Percentiles rank a stretch among this genome's conserved stretches.
These are phyloP conservation scores for Corythornis cristatus DNA, from an alignment of 2,113 vertebrate species.

Conservation along the genomic window DNA sequence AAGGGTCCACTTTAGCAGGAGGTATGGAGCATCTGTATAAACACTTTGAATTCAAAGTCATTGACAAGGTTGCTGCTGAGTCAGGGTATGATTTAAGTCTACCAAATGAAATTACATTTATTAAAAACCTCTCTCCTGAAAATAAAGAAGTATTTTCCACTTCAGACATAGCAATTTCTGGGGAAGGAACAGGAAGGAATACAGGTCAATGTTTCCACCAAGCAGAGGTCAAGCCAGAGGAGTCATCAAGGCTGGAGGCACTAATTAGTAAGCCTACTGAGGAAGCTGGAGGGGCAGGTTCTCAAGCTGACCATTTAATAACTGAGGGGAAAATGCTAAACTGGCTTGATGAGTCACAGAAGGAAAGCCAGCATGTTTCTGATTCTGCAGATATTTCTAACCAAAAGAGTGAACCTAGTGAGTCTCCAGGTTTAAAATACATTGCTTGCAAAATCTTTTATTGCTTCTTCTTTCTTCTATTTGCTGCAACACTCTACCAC, in stretches of 20 bases:
- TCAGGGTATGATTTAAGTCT: constrained; percentile 26
- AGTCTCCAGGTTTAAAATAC: constrained; percentile 72
- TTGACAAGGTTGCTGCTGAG: constrained; percentile 1
- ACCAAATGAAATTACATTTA: background rate
- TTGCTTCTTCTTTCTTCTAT: constrained; percentile 81
- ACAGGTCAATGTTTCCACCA: constrained; percentile 20
- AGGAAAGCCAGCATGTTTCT: background rate
- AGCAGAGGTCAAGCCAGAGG: constrained; percentile 24
- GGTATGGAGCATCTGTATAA: background rate
- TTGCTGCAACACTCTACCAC: constrained; percentile 82
- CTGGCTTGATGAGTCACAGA: background rate
- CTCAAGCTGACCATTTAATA: constrained; percentile 26
- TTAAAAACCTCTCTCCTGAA: background rate
- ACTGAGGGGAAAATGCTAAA: background rate
- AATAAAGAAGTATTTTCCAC: constrained; percentile 2
- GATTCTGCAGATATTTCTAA: constrained; percentile 18
- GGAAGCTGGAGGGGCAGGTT: constrained; percentile 38
- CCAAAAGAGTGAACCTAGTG: constrained; percentile 43
- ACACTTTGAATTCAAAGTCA: background rate
- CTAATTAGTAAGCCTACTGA: constrained; percentile 62
- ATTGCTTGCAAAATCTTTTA: constrained; percentile 78
- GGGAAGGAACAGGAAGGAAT: constrained; percentile 13
- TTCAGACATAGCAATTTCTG: background rate
- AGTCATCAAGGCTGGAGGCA: constrained; percentile 38
- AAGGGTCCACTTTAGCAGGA: background rate